Percentiles rank a stretch among this genome's conserved stretches.
Conservation (phyloP, 1,140 invertebrate species). For the Drosophila ambigua region DNA sequence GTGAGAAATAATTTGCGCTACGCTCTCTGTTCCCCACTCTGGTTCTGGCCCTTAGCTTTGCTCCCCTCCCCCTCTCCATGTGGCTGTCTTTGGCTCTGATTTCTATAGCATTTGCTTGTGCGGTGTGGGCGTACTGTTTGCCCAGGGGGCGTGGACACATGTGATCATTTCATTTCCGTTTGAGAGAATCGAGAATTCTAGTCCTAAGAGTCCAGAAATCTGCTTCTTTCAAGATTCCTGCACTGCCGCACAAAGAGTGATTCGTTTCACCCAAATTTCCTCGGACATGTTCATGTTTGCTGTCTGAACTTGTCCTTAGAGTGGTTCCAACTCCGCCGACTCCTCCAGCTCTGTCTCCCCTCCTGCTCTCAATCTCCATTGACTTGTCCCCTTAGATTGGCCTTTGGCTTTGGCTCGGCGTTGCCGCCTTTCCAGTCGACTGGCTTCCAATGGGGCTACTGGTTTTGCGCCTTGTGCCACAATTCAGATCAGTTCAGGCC, state of each 20-base stretch:
- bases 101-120: conserved; percentile 32
- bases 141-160: conserved; percentile 45
- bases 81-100: background rate
- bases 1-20: conserved; percentile 82
- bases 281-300: conserved; percentile 50
- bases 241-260: background rate
- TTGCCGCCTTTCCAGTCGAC: conserved; percentile 64
- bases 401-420: conserved; percentile 61
- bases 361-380: conserved; percentile 37
- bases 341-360: background rate
- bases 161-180: conserved; percentile 73
- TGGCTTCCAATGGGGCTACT: conserved; percentile 62
- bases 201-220: background rate
- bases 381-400: conserved; percentile 70
- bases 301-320: conserved; percentile 61
- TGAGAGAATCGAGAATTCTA: background rate
- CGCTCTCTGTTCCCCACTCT: conserved; percentile 42
- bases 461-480: conserved; percentile 50
- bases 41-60: conserved; percentile 23
- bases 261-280: conserved; percentile 43
- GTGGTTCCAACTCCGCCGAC: conserved; percentile 7
- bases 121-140: conserved; percentile 67
- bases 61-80: conserved; percentile 4
- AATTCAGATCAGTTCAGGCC: conserved; percentile 6
- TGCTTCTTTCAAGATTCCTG: background rate